phyloP scores from a whole-genome alignment of 2,888 invertebrate genomes.

The Coelinius sp. region DNA sequence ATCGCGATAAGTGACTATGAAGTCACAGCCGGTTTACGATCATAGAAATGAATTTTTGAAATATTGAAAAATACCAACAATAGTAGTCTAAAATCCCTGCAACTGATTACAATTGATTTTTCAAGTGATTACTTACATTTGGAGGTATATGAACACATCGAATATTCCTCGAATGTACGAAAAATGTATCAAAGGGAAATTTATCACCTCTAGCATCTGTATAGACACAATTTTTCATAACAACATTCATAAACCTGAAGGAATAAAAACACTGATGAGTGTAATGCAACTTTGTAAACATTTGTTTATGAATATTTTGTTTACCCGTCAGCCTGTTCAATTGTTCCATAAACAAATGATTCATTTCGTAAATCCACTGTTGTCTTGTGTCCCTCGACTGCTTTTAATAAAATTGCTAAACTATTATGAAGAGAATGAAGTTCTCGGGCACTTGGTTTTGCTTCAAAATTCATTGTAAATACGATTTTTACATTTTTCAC shows the following conservation, averaged over 20 bases:
- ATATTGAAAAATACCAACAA: not conserved
- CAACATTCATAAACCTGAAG: constrained; percentile 78
- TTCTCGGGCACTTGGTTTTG: constrained; percentile 51
- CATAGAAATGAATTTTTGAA: not conserved
- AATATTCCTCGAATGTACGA: constrained; percentile 77
- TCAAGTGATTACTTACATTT: constrained; percentile 56
- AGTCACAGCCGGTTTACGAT: not conserved
- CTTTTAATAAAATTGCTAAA: constrained; percentile 76
- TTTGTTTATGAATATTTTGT: constrained; percentile 44
- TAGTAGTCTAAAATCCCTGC: not conserved
- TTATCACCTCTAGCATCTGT: constrained; percentile 76
- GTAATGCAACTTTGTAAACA: not conserved
- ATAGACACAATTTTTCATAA: constrained; percentile 76
- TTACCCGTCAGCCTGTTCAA: constrained; percentile 78
- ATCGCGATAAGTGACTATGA: no score
- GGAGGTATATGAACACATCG: constrained; percentile 79
- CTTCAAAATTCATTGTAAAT: not conserved
- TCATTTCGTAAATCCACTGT: constrained; percentile 80
- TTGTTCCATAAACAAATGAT: constrained; percentile 75
- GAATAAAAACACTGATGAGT: not conserved
- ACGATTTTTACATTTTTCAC: not conserved
- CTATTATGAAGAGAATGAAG: constrained; percentile 74
- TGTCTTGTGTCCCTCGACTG: constrained; percentile 75
- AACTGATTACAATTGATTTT: not conserved
- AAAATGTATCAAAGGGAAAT: constrained; percentile 76